Conservation (phyloP, 2,113 vertebrate species). For the Gracilinanus agilis region DNA sequence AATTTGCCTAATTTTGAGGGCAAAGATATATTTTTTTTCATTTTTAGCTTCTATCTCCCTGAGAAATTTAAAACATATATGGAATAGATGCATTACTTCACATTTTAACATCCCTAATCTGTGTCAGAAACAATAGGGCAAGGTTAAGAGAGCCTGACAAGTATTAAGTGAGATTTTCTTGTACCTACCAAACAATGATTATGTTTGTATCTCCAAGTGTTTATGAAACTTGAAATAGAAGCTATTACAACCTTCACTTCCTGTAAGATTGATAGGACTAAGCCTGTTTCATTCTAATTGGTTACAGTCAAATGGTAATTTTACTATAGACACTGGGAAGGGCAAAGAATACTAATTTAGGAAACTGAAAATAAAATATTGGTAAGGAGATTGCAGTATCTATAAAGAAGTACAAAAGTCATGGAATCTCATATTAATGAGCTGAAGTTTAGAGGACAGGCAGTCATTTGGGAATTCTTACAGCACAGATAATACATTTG, state of each 20-base stretch:
- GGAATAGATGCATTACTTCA: background rate
- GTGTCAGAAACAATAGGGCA: constrained; percentile 55
- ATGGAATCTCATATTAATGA: constrained; percentile 58
- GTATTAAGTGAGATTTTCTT: constrained; percentile 30
- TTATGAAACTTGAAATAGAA: constrained; percentile 28
- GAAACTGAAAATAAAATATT: constrained; percentile 4
- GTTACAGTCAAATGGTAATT: background rate
- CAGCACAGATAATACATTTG: constrained; percentile 28
- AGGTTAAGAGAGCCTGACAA: constrained; percentile 55
- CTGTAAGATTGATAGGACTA: background rate
- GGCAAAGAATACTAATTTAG: constrained; percentile 39
- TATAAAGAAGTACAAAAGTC: constrained; percentile 49
- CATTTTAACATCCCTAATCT: constrained; percentile 42
- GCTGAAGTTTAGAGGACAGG: constrained; percentile 13
- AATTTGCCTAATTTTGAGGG: constrained; percentile 34
- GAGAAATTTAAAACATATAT: constrained; percentile 12
- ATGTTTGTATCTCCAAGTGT: constrained; percentile 40
- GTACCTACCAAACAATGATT: background rate
- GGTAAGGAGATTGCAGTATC: background rate
- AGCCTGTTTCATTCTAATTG: constrained; percentile 11
- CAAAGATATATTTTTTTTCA: no score
- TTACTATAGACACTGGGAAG: constrained; percentile 43
- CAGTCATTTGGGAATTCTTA: constrained; percentile 60
- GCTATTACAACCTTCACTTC: constrained; percentile 14
- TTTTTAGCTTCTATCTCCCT: constrained; percentile 13